Evolutionary conservation across 2,888 invertebrate genomes (phyloP), one percentile per base, ranked within the genome.

Genomic region (Nineta flava): DNA sequence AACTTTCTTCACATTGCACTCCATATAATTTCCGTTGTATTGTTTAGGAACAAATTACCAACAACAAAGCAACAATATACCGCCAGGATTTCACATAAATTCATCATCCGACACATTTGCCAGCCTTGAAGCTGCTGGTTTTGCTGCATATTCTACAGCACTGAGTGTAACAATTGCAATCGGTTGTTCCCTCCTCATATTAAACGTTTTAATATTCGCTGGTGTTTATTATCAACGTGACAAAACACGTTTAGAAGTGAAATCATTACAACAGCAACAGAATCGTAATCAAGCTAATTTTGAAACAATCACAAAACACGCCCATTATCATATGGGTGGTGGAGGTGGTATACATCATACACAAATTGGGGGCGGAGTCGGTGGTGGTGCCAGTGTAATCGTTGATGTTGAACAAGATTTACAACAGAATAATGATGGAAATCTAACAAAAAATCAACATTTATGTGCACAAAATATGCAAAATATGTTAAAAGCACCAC

Each of bases 171-270:
- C 85, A 2, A 83, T 87, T 53, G 86, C 85, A 12, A 84, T 87
- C 47, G 87, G 87, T 9, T 86, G 87, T 62, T 84, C 85, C 0
- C 68, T 90, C 49, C 71, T 88, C 47, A 83, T 87, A 56, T 70
- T 88, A 31, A 88, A 88, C 67, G 82, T 87, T 47, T 69, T 88
- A 41, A 85, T 88, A 59, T 87, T 87, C 62, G 87, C 86, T 47
- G 86, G 86, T 2, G 84, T 88, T 9, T 88, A 87, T 65, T 87
- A 87, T 63, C 87, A 88, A 63, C 65, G 81, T 48, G 82, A 82
- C 60, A 84, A 85, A 66, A 82, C 83, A 46, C 72, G 83, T 55
- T 73, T 84, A 59, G 87, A 87, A 65, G 86, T 85, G 44, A 87
- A 87, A 65, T 75, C 74, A 45, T 64, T 80, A 52, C 86, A 87